phyloP scores from a whole-genome alignment of 2,797 vertebrate species.

The Myripristis jacobus region DNA sequence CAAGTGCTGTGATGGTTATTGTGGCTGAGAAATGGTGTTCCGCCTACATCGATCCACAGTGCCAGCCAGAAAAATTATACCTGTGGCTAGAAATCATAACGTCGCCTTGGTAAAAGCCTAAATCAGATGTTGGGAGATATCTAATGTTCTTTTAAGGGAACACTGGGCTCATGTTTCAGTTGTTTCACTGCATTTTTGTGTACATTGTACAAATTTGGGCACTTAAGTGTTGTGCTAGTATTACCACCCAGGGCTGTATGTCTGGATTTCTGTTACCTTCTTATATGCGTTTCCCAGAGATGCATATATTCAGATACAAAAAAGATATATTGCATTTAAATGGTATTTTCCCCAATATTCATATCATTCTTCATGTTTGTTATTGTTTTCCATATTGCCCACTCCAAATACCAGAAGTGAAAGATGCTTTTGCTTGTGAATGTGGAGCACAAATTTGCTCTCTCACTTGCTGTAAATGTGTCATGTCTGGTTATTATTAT shows the following conservation, averaged over 20 bases:
- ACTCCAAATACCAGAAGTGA: constrained; percentile 23
- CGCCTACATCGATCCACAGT: constrained; percentile 7
- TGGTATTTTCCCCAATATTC: constrained; percentile 11
- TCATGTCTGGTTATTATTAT: constrained; percentile 24
- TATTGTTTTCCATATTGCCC: not conserved
- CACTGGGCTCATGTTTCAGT: constrained; percentile 29
- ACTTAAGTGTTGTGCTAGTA: constrained; percentile 25
- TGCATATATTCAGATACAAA: constrained; percentile 11
- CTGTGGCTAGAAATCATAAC: not conserved
- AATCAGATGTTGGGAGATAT: not conserved
- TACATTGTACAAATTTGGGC: constrained; percentile 24
- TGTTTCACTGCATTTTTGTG: not conserved
- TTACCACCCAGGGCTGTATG: constrained; percentile 23
- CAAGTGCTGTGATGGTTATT: constrained; percentile 1
- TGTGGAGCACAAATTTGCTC: constrained; percentile 1
- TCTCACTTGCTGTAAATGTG: constrained; percentile 54
- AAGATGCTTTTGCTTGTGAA: constrained; percentile 27
- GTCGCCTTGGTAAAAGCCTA: not conserved
- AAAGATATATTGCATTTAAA: constrained; percentile 11
- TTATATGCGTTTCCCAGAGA: constrained; percentile 27
- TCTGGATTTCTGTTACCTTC: too few species aligned
- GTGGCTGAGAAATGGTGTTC: not conserved
- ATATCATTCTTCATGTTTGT: constrained; percentile 17
- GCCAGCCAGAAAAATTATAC: not conserved
- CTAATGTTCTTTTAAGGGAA: constrained; percentile 10